Evolutionary conservation across 2,113 vertebrate genomes (phyloP).

Genomic region (Oreochromis niloticus): DNA sequence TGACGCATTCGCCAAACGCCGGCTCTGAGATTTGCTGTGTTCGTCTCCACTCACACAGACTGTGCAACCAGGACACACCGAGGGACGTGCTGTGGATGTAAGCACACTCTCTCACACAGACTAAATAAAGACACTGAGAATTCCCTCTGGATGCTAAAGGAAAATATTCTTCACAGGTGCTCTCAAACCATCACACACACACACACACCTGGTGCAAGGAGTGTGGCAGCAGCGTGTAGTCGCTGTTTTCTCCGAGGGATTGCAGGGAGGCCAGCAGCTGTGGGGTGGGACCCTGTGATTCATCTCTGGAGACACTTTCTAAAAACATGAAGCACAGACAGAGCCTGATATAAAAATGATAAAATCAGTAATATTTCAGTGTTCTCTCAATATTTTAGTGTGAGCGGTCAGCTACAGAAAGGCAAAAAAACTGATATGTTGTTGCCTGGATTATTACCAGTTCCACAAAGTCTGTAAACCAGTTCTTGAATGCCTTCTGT

Average conservation of each 20-base stretch:
- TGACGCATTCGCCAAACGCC: background rate
- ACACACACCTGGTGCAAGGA: slow-evolving; percentile 88
- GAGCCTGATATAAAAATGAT: background rate
- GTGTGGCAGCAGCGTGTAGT: slow-evolving; percentile 83
- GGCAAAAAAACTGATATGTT: too few species aligned
- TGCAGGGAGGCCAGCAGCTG: slow-evolving; percentile 81
- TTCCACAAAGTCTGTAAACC: background rate
- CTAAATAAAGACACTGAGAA: slow-evolving; percentile 13
- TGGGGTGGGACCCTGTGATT: slow-evolving; percentile 40
- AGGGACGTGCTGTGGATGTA: background rate
- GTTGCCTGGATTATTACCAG: background rate
- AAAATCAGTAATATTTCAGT: background rate
- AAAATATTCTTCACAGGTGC: background rate
- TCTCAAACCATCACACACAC: background rate
- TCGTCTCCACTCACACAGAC: background rate
- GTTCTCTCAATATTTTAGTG: background rate
- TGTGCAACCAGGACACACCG: background rate
- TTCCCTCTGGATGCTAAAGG: background rate
- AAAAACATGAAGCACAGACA: slow-evolving; percentile 29
- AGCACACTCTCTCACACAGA: background rate
- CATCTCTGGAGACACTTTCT: slow-evolving; percentile 31
- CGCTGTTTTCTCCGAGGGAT: slow-evolving; percentile 76
- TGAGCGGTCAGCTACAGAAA: background rate
- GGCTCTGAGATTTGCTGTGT: background rate
- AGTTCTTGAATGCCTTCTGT: background rate